These are phyloP conservation scores for Pomacea canaliculata DNA, from an alignment of 2,888 invertebrate genomes.

Conservation along the genomic window DNA sequence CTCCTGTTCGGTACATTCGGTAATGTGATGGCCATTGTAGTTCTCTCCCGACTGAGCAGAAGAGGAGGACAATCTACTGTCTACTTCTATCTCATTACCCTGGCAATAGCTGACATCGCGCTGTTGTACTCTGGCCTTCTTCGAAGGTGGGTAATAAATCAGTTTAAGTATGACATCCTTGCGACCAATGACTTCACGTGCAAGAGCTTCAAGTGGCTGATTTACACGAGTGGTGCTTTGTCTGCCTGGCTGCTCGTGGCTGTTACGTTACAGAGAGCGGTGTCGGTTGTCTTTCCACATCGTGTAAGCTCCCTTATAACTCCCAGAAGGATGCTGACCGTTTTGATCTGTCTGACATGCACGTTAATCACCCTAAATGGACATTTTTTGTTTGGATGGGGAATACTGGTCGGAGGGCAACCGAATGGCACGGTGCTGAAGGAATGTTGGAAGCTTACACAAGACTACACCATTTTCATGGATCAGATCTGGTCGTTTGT, in stretches of 20 bases:
- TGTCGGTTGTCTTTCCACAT: slow-evolving; percentile 21
- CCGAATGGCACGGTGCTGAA: background rate
- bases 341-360: background rate
- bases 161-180: background rate
- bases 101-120: background rate
- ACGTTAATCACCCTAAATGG: background rate
- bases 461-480: background rate
- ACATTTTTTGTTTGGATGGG: background rate
- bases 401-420: background rate
- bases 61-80: too few species aligned
- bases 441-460: background rate
- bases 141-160: background rate
- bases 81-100: background rate
- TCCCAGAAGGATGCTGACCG: too few species aligned
- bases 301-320: background rate
- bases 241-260: slow-evolving; percentile 29
- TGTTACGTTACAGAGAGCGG: slow-evolving; percentile 23
- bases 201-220: slow-evolving; percentile 20
- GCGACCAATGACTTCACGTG: background rate
- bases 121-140: background rate
- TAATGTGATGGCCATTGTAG: background rate
- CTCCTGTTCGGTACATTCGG: background rate
- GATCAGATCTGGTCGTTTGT: background rate
- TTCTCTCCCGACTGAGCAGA: background rate
- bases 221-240: slow-evolving; percentile 6